Evolutionary conservation across 2,888 invertebrate species (phyloP).

Genomic region (Periphyllus acericola): DNA sequence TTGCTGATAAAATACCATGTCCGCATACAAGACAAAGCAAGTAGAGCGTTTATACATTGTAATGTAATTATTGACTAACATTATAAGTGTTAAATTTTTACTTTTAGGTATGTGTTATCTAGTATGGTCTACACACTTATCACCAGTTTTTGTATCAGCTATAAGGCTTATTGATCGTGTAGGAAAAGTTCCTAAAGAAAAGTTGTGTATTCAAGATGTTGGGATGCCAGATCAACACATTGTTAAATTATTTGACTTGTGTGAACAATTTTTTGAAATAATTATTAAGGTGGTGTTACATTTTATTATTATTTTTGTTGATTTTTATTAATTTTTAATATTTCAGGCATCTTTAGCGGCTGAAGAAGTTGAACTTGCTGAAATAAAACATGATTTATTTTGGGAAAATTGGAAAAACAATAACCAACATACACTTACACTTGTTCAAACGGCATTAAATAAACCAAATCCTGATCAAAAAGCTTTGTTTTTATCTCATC

Average conservation of each 20-base stretch:
- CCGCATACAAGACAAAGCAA: constrained; percentile 75
- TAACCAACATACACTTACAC: constrained; percentile 67
- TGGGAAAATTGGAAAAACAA: constrained; percentile 67
- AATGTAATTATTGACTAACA: neutral
- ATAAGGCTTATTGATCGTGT: constrained; percentile 82
- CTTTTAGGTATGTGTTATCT: constrained; percentile 79
- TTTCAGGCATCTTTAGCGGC: constrained; percentile 67
- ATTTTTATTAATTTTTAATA: neutral
- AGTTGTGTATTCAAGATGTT: constrained; percentile 81
- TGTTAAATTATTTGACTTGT: constrained; percentile 68
- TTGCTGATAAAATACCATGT: constrained; percentile 76
- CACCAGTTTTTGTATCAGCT: constrained; percentile 79
- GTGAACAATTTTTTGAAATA: constrained; percentile 70
- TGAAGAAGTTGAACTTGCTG: constrained; percentile 67
- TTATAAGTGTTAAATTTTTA: constrained; percentile 22
- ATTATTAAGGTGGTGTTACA: constrained; percentile 71
- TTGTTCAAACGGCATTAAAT: constrained; percentile 82
- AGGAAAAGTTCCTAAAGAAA: constrained; percentile 86
- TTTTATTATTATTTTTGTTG: neutral
- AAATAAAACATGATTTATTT: constrained; percentile 64
- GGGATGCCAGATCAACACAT: constrained; percentile 75
- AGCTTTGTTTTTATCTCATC: constrained; percentile 82
- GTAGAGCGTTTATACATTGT: constrained; percentile 3
- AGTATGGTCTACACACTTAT: constrained; percentile 88
- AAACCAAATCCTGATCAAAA: constrained; percentile 81